A percentile compares a stretch with the other conserved stretches of the same genome.
Evolutionary conservation across 2,888 invertebrate genomes (phyloP).

Genomic region (Cephus nigrinus): DNA sequence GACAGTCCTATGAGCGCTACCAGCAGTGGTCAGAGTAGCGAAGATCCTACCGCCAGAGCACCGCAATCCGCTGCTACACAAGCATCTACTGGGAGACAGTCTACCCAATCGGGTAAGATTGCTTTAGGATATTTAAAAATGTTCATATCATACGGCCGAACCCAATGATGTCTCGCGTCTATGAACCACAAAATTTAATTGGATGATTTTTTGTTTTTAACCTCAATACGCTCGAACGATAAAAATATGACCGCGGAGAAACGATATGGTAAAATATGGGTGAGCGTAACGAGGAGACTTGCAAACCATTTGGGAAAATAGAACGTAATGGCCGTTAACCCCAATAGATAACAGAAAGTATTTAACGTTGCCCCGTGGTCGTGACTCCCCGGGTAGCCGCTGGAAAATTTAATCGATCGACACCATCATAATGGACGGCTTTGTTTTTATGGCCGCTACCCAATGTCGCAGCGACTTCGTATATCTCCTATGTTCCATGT

Average conservation of each 20-base stretch:
- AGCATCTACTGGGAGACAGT: slow-evolving; percentile 60
- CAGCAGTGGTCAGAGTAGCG: slow-evolving; percentile 63
- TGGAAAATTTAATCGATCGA: not conserved
- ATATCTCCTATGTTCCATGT: not conserved
- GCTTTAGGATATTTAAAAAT: not conserved
- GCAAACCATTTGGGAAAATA: slow-evolving; percentile 37
- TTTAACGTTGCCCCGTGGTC: slow-evolving; percentile 20
- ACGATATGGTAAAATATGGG: not conserved
- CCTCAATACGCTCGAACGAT: not conserved
- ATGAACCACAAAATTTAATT: not conserved
- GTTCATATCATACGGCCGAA: not conserved
- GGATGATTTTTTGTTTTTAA: not conserved
- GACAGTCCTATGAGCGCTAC: slow-evolving; percentile 62
- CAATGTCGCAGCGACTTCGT: not conserved
- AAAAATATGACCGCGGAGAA: not conserved
- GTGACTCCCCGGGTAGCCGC: not conserved
- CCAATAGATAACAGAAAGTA: slow-evolving; percentile 29
- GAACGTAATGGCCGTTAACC: slow-evolving; percentile 27
- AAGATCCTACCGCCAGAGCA: slow-evolving; percentile 56
- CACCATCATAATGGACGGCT: not conserved
- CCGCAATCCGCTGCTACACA: slow-evolving; percentile 64
- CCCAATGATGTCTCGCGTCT: not conserved
- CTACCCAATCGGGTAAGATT: slow-evolving; percentile 53
- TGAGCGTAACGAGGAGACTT: not conserved
- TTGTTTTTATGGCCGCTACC: not conserved